Base-by-base conservation (phyloP, 2,113 vertebrate species). In the Mola mola region DNA sequence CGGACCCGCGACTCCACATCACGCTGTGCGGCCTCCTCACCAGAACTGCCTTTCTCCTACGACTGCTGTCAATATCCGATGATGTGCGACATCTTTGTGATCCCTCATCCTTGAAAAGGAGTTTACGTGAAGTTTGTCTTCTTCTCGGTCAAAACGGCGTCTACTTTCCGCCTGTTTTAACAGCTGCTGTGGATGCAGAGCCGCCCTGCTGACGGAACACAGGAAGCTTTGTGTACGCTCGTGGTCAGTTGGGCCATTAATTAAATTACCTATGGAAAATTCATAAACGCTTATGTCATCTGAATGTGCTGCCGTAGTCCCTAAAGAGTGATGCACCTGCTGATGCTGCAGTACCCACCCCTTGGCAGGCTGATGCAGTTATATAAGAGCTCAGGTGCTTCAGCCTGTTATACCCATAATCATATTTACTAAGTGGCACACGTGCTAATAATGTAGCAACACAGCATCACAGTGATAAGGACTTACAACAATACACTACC, bases 1-100 rank as follows among this genome's bases (percentile, higher is more conserved):
- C 76, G 29, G 90, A 93, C 50, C 84, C 93, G 10, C 76, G 37
- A 44, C 89, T 95, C 57, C 91, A 91, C 29, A 21, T 47, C 10
- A 81, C 89, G 0, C 47, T 94, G 38, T 79, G 89, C 0, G 55
- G 88, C 29, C 86, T 96, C 68, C 73, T 95, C 8, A 78, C 84
- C 51, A 87, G 85, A 50, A 84, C 90, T 0, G 61, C 1, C 60
- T 74, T 96, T 58, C 73, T 75, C 6, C 80, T 77, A 11, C 79
- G 1, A 1, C 66, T 82, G 0, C 50, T 90, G 71, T 82, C 71
- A 41, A 47, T 66, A 2, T 86, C 88, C 10, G 61, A 78, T 19
- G 65, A 71, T 13, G 9, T 60, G 1, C 72, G 20, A 22, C 11
- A 84, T 36, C 48, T 68, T 5, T 77, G 57, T 26, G 36, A 89